Evolutionary conservation across 2,797 vertebrate species (phyloP).

Genomic region (Danio kyathit): DNA sequence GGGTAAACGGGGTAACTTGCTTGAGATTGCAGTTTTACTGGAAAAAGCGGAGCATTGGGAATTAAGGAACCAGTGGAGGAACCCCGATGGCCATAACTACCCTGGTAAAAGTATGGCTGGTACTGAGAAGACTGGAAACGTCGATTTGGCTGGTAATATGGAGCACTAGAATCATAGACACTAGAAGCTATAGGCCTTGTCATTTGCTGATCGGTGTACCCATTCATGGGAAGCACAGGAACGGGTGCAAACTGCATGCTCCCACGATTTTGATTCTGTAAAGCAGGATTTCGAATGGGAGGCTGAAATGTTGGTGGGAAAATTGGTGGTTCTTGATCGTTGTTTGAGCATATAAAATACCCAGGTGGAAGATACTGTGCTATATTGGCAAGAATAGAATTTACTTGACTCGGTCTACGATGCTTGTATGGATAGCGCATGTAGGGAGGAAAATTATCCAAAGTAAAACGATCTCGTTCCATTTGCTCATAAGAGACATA

Average conservation of each 20-base stretch:
- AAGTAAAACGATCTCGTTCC: neutral
- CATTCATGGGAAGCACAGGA: neutral
- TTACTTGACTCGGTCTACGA: neutral
- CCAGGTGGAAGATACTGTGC: conserved; percentile 24
- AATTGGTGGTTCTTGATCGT: neutral
- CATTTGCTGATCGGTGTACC: neutral
- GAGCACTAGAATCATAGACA: neutral
- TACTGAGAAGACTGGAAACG: neutral
- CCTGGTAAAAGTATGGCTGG: neutral
- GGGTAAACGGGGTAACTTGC: neutral
- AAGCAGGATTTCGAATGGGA: neutral
- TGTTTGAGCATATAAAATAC: conserved; percentile 2
- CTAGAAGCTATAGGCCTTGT: neutral
- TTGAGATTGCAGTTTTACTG: conserved; percentile 2
- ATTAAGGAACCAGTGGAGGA: neutral
- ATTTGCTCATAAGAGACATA: neutral
- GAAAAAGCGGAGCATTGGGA: neutral
- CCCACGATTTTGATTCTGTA: neutral
- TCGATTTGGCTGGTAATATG: neutral
- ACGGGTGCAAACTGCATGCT: neutral
- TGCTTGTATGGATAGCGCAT: neutral
- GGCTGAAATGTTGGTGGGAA: neutral
- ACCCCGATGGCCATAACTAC: neutral
- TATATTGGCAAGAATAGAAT: neutral
- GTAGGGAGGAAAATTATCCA: neutral